phyloP scores from a whole-genome alignment of 2,888 invertebrate genomes.

The Chrysolina haemoptera region DNA sequence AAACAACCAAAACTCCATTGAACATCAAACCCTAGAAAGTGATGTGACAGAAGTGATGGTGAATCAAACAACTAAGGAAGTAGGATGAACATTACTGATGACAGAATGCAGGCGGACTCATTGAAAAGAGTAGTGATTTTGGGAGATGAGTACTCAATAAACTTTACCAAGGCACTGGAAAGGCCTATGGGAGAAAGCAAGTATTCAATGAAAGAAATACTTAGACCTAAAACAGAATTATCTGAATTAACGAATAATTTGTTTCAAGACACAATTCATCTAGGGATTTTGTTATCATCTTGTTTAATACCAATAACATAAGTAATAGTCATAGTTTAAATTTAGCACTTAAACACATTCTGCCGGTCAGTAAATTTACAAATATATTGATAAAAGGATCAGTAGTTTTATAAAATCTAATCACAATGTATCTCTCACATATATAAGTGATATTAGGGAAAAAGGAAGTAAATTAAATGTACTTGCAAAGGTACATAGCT shows the following conservation, averaged over 20 bases:
- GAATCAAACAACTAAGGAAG: no score
- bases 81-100: not conserved
- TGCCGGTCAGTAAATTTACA: no score
- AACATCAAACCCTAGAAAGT: no score
- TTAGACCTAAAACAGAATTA: slow-evolving; percentile 11
- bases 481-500: no score
- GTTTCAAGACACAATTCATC: slow-evolving; percentile 1
- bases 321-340: slow-evolving; percentile 19
- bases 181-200: not conserved
- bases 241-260: slow-evolving; percentile 14
- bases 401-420: no score
- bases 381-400: no score
- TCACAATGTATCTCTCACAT: no score
- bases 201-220: slow-evolving; percentile 10
- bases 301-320: slow-evolving; percentile 6
- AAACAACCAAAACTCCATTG: no score
- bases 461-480: no score
- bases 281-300: slow-evolving; percentile 7
- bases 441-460: no score
- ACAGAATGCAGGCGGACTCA: not conserved
- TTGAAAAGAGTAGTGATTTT: slow-evolving; percentile 20
- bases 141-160: slow-evolving; percentile 4
- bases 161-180: slow-evolving; percentile 17
- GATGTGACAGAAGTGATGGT: no score
- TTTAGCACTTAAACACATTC: not conserved